phyloP scores from a whole-genome alignment of 2,113 vertebrate species.

The Prietella phreatophila region DNA sequence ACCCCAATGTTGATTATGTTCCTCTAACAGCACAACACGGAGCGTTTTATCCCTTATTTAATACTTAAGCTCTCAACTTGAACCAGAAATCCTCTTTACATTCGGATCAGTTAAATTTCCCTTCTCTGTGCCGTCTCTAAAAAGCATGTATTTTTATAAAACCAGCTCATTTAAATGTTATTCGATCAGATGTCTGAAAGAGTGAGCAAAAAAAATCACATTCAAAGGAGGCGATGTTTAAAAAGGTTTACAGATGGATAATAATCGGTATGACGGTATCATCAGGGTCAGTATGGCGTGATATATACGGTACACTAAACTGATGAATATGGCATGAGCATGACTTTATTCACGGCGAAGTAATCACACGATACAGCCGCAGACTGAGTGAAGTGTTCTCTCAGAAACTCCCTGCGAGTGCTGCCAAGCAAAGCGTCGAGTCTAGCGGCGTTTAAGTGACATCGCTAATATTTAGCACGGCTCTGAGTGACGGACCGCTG shows the following conservation, averaged over 20 bases:
- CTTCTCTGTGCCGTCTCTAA: too few relatives aligned
- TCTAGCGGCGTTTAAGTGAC: background rate
- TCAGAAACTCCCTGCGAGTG: background rate
- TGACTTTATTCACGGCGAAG: background rate
- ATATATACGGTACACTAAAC: too few relatives aligned
- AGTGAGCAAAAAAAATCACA: too few relatives aligned
- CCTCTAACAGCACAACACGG: too few relatives aligned
- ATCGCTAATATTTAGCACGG: constrained; percentile 12
- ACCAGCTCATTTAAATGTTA: background rate
- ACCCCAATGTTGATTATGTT: too few relatives aligned
- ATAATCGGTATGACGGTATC: too few relatives aligned
- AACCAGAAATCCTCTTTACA: too few relatives aligned
- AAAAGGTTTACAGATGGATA: too few relatives aligned
- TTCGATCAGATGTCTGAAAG: background rate
- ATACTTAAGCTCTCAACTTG: too few relatives aligned
- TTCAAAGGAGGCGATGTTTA: too few relatives aligned
- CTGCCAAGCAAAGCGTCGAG: background rate
- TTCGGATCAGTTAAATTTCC: background rate
- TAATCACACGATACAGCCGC: background rate
- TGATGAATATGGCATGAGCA: background rate
- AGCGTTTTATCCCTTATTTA: too few relatives aligned
- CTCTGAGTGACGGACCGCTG: constrained; percentile 27
- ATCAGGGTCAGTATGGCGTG: too few relatives aligned
- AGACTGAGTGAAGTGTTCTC: background rate
- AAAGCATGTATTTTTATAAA: background rate